A percentile compares a stretch with the other conserved stretches of the same genome.
phyloP scores from a whole-genome alignment of 2,797 vertebrate species.

The Notolabrus celidotus region DNA sequence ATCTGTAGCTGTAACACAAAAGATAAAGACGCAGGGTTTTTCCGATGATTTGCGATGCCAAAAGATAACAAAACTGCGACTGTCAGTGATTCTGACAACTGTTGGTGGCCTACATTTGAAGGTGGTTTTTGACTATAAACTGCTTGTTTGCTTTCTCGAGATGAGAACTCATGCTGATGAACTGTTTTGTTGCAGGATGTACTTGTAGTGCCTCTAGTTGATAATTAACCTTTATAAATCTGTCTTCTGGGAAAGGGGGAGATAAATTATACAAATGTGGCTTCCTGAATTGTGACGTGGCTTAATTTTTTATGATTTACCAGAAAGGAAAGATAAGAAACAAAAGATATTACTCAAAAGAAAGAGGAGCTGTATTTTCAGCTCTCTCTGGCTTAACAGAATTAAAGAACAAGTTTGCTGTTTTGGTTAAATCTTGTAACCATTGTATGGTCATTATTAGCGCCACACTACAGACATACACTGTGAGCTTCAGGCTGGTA shows the following conservation, averaged over 20 bases:
- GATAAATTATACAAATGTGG: not conserved
- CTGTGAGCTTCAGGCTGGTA: too few relatives aligned
- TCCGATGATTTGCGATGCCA: not conserved
- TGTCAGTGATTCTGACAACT: not conserved
- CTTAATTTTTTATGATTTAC: not conserved
- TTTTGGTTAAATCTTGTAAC: too few relatives aligned
- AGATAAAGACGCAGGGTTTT: constrained; percentile 27
- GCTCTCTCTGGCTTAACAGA: too few relatives aligned
- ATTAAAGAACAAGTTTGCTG: too few relatives aligned
- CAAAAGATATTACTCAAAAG: too few relatives aligned
- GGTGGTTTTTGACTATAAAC: accelerated
- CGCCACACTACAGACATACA: too few relatives aligned
- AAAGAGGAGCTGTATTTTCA: too few relatives aligned
- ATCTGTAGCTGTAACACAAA: not conserved
- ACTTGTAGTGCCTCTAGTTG: not conserved
- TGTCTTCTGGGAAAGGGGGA: constrained; percentile 18
- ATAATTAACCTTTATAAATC: constrained; percentile 20
- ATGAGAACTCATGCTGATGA: constrained; percentile 10
- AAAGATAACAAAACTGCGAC: constrained; percentile 8
- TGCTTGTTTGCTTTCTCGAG: constrained; percentile 13
- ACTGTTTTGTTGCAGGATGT: not conserved
- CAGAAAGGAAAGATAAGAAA: too few relatives aligned
- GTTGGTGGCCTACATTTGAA: constrained; percentile 28
- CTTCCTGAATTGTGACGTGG: not conserved
- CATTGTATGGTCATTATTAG: too few relatives aligned